Percentiles rank a stretch among this genome's conserved stretches.
phyloP scores from a whole-genome alignment of 2,888 invertebrate genomes.

The Drosophila falleni region DNA sequence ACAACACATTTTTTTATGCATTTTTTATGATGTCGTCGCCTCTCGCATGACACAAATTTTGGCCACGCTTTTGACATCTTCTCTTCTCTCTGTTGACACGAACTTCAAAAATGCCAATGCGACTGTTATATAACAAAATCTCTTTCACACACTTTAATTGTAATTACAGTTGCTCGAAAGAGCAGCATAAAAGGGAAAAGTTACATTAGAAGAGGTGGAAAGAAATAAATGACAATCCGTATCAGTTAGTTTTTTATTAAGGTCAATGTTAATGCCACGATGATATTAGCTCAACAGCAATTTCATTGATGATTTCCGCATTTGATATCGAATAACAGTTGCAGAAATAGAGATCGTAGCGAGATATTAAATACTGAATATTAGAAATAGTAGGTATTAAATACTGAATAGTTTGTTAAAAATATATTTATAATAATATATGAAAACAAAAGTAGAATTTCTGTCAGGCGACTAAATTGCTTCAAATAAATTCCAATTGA shows the following conservation, averaged over 20 bases:
- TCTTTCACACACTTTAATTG: conserved; percentile 55
- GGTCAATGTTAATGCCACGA: conserved; percentile 78
- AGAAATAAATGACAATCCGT: conserved; percentile 37
- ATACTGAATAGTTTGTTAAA: neutral
- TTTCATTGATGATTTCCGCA: conserved; percentile 14
- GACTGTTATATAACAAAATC: conserved; percentile 60
- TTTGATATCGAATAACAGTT: conserved; percentile 7
- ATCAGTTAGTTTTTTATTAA: conserved; percentile 71
- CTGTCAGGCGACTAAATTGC: neutral
- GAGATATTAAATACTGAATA: neutral
- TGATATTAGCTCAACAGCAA: conserved; percentile 17
- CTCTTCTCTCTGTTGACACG: conserved; percentile 50
- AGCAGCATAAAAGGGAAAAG: conserved; percentile 21
- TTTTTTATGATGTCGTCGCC: conserved; percentile 29
- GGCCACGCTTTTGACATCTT: conserved; percentile 58
- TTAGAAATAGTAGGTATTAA: neutral
- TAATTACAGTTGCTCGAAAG: conserved; percentile 43
- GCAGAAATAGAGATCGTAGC: conserved; percentile 1
- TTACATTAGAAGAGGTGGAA: conserved; percentile 17
- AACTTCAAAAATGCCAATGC: conserved; percentile 50
- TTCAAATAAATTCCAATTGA: conserved; percentile 26
- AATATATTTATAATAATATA: neutral
- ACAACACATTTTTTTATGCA: conserved; percentile 34
- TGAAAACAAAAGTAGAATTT: neutral
- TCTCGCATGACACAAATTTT: conserved; percentile 30